These are phyloP conservation scores for Acanthopagrus latus DNA, from an alignment of 2,797 vertebrate genomes.

Conservation along the genomic window DNA sequence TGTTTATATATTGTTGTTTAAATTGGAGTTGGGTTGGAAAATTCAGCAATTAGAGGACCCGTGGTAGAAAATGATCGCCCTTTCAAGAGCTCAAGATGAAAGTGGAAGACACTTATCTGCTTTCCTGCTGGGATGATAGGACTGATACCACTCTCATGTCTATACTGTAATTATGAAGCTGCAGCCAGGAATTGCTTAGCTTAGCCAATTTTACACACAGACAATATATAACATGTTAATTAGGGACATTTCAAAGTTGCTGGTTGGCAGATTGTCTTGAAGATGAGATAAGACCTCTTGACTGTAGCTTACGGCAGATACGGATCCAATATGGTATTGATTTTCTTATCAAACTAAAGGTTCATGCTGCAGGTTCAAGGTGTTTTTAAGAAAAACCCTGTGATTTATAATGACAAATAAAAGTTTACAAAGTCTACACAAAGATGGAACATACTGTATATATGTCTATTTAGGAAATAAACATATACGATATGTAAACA, in stretches of 20 bases:
- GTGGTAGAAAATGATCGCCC: not conserved
- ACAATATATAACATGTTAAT: not conserved
- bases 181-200: not conserved
- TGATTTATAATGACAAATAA: too few species aligned
- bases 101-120: not conserved
- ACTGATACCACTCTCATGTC: not conserved
- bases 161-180: not conserved
- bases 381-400: too few species aligned
- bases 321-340: not conserved
- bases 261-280: not conserved
- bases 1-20: constrained; percentile 10
- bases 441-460: too few species aligned
- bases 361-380: too few species aligned
- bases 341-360: constrained; percentile 1
- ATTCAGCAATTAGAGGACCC: not conserved
- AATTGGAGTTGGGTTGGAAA: not conserved
- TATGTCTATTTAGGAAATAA: too few species aligned
- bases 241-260: constrained; percentile 1
- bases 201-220: not conserved
- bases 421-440: too few species aligned
- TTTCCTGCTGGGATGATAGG: constrained; percentile 1
- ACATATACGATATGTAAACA: too few species aligned
- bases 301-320: not conserved
- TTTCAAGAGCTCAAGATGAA: constrained; percentile 4
- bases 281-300: not conserved